phyloP scores from a whole-genome alignment of 1,140 invertebrate genomes.

The Aphis gossypii region DNA sequence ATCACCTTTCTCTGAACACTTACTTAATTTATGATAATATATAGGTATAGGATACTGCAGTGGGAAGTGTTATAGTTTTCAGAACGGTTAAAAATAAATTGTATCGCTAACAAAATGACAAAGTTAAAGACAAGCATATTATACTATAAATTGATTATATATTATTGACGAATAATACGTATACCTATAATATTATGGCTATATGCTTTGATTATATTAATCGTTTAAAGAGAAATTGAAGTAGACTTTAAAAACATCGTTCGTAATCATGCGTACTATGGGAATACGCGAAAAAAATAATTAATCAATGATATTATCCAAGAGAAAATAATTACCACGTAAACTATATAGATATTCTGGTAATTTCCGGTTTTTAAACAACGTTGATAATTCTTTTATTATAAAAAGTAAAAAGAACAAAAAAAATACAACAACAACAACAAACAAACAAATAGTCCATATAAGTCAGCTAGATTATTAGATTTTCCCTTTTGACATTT shows the following conservation, averaged over 20 bases:
- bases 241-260: neutral
- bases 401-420: neutral
- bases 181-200: neutral
- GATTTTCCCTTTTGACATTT: neutral
- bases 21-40: neutral
- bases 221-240: neutral
- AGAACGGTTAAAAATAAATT: neutral
- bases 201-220: neutral
- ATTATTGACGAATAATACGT: neutral
- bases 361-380: neutral
- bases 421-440: neutral
- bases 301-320: conserved; percentile 19
- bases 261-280: neutral
- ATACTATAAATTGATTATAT: neutral
- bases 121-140: neutral
- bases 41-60: neutral
- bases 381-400: conserved; percentile 6
- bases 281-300: conserved; percentile 29
- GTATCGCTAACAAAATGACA: neutral
- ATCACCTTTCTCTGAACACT: neutral
- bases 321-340: neutral
- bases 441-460: neutral
- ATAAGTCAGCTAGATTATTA: neutral
- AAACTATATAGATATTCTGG: neutral
- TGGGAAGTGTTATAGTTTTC: neutral